phyloP scores from a whole-genome alignment of 2,888 invertebrate species.

The Zygogramma bicolorata region DNA sequence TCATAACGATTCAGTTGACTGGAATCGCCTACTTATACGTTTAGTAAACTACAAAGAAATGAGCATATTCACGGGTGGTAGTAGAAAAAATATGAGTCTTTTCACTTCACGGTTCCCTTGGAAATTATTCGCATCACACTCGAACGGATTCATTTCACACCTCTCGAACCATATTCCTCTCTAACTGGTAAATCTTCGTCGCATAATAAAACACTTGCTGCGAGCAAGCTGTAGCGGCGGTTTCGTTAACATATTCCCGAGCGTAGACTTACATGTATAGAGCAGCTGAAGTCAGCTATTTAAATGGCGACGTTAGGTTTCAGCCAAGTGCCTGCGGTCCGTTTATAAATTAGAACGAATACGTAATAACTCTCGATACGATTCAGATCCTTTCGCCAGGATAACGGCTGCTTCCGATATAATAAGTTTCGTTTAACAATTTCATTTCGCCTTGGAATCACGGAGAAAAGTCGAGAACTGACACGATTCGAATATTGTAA shows the following conservation, averaged over 20 bases:
- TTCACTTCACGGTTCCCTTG: no score
- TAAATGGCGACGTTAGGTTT: neutral
- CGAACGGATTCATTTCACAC: no score
- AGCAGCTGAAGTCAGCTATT: conserved; percentile 9
- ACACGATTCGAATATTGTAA: neutral
- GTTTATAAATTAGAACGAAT: neutral
- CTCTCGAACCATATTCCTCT: neutral
- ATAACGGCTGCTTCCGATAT: neutral
- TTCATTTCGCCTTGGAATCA: neutral
- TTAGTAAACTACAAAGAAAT: no score
- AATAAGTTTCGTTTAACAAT: neutral
- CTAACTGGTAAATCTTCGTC: neutral
- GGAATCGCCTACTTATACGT: no score
- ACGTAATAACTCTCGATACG: neutral
- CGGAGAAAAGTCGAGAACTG: neutral
- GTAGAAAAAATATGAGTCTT: no score
- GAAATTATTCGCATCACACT: no score
- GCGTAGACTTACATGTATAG: neutral
- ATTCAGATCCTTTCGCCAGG: neutral
- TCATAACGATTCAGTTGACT: no score
- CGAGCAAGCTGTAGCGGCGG: neutral
- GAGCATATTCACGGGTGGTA: no score
- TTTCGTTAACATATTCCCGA: neutral
- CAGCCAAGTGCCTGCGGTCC: conserved; percentile 2
- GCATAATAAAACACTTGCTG: neutral